These are phyloP conservation scores for Argyra leucocephala DNA, from an alignment of 2,888 invertebrate genomes.

Conservation along the genomic window DNA sequence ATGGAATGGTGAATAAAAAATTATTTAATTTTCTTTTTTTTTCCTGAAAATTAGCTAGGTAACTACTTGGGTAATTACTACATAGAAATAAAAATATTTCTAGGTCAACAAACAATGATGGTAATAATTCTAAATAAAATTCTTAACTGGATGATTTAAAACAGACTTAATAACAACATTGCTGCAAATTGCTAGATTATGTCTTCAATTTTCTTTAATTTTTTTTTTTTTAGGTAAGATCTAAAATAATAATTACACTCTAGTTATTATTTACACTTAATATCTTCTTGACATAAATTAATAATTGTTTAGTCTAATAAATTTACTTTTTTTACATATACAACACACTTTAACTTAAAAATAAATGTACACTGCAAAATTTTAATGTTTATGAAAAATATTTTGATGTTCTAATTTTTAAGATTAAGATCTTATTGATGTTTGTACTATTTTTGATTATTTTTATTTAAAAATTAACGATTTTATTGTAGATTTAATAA, in stretches of 20 bases:
- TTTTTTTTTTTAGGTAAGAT: neutral
- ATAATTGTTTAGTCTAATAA: neutral
- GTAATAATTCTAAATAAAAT: neutral
- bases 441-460: too few relatives aligned
- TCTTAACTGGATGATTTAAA: neutral
- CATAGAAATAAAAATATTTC: too few relatives aligned
- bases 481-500: too few relatives aligned
- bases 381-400: too few relatives aligned
- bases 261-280: neutral
- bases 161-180: constrained; percentile 1
- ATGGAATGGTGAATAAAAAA: neutral
- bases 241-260: neutral
- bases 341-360: too few relatives aligned
- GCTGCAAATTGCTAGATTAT: neutral
- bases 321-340: neutral
- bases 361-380: too few relatives aligned
- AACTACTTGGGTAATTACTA: neutral
- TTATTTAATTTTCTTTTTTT: constrained; percentile 2
- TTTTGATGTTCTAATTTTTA: too few relatives aligned
- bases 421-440: too few relatives aligned
- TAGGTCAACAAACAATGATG: too few relatives aligned
- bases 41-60: too few relatives aligned
- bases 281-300: constrained; percentile 2
- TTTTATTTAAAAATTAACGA: too few relatives aligned
- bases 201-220: neutral